phyloP scores from a whole-genome alignment of 2,797 vertebrate genomes.

The Crax fasciolata region DNA sequence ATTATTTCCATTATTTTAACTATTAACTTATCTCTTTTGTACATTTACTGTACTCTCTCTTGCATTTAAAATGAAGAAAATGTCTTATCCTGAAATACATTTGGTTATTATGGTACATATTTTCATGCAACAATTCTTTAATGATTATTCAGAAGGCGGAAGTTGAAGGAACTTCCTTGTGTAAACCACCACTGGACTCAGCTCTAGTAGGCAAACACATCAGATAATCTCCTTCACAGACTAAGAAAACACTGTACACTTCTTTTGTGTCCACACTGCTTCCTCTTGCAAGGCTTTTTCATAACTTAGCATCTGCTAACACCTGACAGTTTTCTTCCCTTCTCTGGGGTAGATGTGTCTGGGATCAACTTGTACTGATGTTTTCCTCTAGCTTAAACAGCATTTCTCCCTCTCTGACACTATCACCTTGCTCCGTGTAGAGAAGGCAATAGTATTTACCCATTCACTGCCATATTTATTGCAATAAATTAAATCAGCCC shows the following conservation, averaged over 20 bases:
- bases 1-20: not conserved
- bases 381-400: not conserved
- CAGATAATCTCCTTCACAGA: not conserved
- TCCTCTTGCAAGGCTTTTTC: not conserved
- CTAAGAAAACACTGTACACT: not conserved
- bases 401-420: not conserved
- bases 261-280: not conserved
- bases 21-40: not conserved
- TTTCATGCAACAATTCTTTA: not conserved
- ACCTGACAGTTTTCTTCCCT: constrained; percentile 28
- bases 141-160: not conserved
- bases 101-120: not conserved
- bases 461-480: not conserved
- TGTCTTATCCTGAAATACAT: not conserved
- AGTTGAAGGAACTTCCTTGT: not conserved
- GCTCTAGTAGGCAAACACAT: not conserved
- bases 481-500: not conserved
- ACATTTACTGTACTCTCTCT: not conserved
- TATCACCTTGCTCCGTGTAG: not conserved
- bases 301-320: not conserved
- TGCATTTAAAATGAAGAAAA: not conserved
- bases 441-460: not conserved
- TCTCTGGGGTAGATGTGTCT: constrained; percentile 16
- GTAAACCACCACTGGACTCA: not conserved
- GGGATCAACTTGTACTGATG: constrained; percentile 5